Evolutionary conservation across 2,888 invertebrate species (phyloP), one percentile per base, ranked within the genome.

Genomic region (Pseudococcus jackbeardsleyi): DNA sequence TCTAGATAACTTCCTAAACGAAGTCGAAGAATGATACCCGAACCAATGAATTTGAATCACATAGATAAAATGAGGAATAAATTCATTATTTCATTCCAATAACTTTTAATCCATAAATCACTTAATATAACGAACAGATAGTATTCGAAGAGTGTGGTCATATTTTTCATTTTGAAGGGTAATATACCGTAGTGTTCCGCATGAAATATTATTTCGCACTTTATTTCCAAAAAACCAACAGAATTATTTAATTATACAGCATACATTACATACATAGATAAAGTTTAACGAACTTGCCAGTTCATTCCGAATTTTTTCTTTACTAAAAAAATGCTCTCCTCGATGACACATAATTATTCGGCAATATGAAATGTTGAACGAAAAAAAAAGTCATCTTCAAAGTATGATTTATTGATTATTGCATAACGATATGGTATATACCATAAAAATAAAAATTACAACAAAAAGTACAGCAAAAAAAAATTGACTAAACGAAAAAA

Each of bases 101-200:
- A n/a, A n/a, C n/a, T n/a, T n/a, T n/a, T n/a, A n/a, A n/a, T n/a
- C n/a, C 26, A 33, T 3, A 2, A 33, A 33, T 33, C 3, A 33
- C 26, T 3, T 19, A 33, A 68, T 9, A 19, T 4, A 46, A 46
- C 9, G 72, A 72, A 1, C 64, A 86, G 26, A 17, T 86, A 9
- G 39, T 19, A 15, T 48, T 86, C 6, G 86, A 86, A 46, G 86
- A 86, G 72, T 86, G 72, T 26, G 86, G 72, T 7, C 86, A 86
- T 48, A 42, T 4, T 72, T 86, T 86, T 68, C 72, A 86, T 19
- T 72, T 72, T 33, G 26, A 9, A 22, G 39, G 48, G 86, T 64
- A 85, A 33, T 33, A n/a, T n/a, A n/a, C n/a, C 3, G 3, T 33
- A 33, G 26, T 33, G 3, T 33, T 33, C 26, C 3, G 26, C 26